Percentiles rank a stretch among this genome's conserved stretches.
These are phyloP conservation scores for Amorpha juglandis DNA, from an alignment of 2,888 invertebrate genomes.

Conservation along the genomic window DNA sequence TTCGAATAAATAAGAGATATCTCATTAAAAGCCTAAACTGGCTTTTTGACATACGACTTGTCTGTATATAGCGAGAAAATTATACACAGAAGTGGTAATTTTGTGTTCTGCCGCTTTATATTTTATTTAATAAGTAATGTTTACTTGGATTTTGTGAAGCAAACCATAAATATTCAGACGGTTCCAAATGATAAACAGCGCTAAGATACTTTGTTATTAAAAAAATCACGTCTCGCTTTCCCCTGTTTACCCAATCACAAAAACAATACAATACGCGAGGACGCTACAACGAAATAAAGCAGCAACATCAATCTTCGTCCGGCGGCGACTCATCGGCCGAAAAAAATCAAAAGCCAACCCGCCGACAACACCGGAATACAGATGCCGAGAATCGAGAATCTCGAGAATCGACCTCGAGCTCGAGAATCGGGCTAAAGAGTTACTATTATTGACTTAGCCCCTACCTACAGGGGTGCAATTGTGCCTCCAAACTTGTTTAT, in stretches of 20 bases:
- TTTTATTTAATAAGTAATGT: too few species aligned
- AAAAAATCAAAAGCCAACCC: conserved; percentile 70
- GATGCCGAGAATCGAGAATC: too few species aligned
- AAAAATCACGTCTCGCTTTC: conserved; percentile 44
- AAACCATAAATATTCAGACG: too few species aligned
- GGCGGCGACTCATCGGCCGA: conserved; percentile 55
- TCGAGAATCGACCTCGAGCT: too few species aligned
- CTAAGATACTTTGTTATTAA: conserved; percentile 30
- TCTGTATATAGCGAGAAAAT: too few species aligned
- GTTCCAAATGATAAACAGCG: neutral
- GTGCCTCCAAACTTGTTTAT: neutral
- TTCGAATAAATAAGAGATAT: too few species aligned
- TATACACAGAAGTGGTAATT: too few species aligned
- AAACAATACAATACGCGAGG: conserved; percentile 56
- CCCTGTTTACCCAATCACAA: conserved; percentile 52
- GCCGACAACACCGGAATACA: conserved; percentile 65
- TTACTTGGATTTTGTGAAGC: too few species aligned
- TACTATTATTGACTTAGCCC: conserved; percentile 66
- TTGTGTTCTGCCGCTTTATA: too few species aligned
- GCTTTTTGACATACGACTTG: too few species aligned
- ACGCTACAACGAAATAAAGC: conserved; percentile 49
- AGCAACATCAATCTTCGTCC: conserved; percentile 68
- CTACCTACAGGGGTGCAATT: conserved; percentile 7
- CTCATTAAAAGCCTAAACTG: too few species aligned
- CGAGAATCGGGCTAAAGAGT: conserved; percentile 57